Evolutionary conservation across 2,888 invertebrate species (phyloP).

Genomic region (Panorpa germanica): DNA sequence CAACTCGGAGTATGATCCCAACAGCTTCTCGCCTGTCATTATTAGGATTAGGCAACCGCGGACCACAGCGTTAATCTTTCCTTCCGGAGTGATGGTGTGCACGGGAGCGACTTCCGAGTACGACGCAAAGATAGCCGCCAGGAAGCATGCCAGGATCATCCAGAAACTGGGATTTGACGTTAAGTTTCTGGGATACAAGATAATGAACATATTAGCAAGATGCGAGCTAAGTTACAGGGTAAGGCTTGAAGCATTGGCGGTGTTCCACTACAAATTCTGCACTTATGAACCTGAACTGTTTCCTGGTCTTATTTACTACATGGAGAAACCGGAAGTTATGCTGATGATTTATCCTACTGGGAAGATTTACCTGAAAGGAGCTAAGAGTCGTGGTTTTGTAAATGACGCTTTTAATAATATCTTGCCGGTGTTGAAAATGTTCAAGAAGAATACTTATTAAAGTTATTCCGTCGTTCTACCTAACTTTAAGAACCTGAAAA

Average conservation of each 20-base stretch:
- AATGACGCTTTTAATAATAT: no score
- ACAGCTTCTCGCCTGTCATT: no score
- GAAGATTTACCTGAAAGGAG: no score
- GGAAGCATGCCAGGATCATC: conserved; percentile 45
- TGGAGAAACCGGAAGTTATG: conserved; percentile 48
- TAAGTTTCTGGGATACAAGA: conserved; percentile 13
- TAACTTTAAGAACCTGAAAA: no score
- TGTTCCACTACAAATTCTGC: conserved; percentile 14
- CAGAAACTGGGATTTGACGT: conserved; percentile 42
- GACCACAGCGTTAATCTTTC: no score
- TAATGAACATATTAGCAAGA: conserved; percentile 13
- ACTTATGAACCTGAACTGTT: conserved; percentile 49
- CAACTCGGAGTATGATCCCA: no score
- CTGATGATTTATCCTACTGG: conserved; percentile 49
- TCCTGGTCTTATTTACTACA: conserved; percentile 46
- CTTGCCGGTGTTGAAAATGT: no score
- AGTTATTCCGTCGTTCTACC: no score
- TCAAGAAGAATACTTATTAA: no score
- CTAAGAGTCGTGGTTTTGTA: no score
- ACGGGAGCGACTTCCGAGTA: conserved; percentile 47
- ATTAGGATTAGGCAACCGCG: no score
- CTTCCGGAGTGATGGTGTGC: no score
- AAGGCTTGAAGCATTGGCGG: conserved; percentile 11
- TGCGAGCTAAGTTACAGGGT: conserved; percentile 13
- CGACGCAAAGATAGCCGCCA: conserved; percentile 35